These are phyloP conservation scores for Ochlodes sylvanus DNA, from an alignment of 2,888 invertebrate species.

Conservation along the genomic window DNA sequence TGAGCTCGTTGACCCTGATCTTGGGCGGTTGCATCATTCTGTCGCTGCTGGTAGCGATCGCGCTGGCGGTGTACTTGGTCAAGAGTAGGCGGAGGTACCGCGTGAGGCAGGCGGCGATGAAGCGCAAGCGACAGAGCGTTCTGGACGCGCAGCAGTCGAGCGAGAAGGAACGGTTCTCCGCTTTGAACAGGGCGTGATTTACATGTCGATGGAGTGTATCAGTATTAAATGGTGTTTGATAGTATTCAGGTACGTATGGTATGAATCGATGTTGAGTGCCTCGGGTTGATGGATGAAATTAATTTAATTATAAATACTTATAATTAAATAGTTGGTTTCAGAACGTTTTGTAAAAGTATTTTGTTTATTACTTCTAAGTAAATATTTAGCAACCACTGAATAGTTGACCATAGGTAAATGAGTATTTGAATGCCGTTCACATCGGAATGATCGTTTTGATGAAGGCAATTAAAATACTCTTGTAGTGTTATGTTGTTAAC, in stretches of 20 bases:
- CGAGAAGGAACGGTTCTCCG: constrained; percentile 69
- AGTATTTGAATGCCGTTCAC: not conserved
- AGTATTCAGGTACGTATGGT: too few relatives aligned
- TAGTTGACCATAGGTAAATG: not conserved
- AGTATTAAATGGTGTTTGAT: constrained; percentile 9
- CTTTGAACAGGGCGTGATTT: constrained; percentile 64
- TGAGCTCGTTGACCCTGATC: constrained; percentile 62
- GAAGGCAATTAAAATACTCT: not conserved
- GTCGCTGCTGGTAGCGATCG: constrained; percentile 62
- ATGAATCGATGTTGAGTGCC: too few relatives aligned
- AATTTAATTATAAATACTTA: not conserved
- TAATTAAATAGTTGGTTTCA: not conserved
- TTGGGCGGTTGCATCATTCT: constrained; percentile 65
- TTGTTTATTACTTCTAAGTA: too few relatives aligned
- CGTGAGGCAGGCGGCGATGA: constrained; percentile 63
- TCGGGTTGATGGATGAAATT: not conserved
- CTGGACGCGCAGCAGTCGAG: constrained; percentile 60
- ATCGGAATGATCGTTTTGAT: not conserved
- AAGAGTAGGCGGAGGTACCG: constrained; percentile 63
- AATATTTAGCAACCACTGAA: not conserved
- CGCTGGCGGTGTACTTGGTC: constrained; percentile 67
- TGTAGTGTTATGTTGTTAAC: not conserved
- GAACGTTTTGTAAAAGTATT: too few relatives aligned
- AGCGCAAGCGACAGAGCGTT: constrained; percentile 68
- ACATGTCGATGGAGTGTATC: not conserved